A percentile compares a stretch with the other conserved stretches of the same genome.
Evolutionary conservation across 2,797 vertebrate genomes (phyloP).

Genomic region (Loris lydekkerianus): DNA sequence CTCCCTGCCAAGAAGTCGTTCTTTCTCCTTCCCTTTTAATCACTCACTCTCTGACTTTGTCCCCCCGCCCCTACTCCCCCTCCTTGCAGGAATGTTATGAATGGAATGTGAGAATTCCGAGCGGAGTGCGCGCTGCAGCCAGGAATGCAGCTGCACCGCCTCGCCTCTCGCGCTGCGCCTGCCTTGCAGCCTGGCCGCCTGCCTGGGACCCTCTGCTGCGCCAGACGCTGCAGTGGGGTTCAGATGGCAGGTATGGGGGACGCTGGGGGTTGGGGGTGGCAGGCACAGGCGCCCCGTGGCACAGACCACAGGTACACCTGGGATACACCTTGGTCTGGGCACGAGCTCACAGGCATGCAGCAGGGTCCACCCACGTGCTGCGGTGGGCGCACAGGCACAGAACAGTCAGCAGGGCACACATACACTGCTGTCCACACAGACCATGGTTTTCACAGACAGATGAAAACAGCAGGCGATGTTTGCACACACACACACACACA

Average conservation of each 20-base stretch:
- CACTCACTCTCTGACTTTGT: not conserved
- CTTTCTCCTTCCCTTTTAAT: conserved; percentile 56
- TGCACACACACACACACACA: no score
- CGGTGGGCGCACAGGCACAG: not conserved
- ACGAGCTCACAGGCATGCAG: not conserved
- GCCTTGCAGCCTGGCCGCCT: not conserved
- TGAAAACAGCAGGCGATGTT: not conserved
- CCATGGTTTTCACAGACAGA: not conserved
- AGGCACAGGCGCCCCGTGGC: no score
- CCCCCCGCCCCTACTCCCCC: not conserved
- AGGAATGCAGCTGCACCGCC: conserved; percentile 64
- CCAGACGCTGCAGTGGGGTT: not conserved
- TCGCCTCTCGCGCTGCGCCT: not conserved
- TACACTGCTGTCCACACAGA: not conserved
- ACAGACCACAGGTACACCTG: no score
- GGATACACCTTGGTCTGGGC: not conserved
- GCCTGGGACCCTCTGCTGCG: not conserved
- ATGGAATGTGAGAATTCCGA: conserved; percentile 82
- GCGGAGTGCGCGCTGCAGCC: not conserved
- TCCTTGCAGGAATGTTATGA: conserved; percentile 72
- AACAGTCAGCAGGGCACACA: not conserved
- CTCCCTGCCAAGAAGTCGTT: conserved; percentile 47
- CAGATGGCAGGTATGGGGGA: not conserved
- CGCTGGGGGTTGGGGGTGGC: no score
- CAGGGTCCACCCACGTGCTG: no score